Evolutionary conservation across 1,140 invertebrate genomes (phyloP).

Genomic region (Dreissena rostriformis): DNA sequence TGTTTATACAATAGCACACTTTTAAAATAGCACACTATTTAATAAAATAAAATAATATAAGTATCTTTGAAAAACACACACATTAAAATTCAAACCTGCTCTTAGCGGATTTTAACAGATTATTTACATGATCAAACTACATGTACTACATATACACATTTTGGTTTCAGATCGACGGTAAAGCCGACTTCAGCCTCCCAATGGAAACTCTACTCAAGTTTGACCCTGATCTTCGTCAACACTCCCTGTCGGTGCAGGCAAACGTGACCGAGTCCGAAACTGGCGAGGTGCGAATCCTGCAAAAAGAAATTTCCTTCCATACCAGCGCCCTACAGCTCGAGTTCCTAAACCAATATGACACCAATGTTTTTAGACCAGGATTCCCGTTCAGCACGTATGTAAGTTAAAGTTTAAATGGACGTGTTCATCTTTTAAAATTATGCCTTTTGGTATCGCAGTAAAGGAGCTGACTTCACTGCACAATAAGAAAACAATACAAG

Average conservation of each 20-base stretch:
- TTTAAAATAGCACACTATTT: too few species aligned
- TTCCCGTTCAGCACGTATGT: constrained; percentile 42
- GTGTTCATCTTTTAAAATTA: background rate
- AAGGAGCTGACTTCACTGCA: too few species aligned
- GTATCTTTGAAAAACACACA: too few species aligned
- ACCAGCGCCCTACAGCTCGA: constrained; percentile 4
- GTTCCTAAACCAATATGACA: background rate
- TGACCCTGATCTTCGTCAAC: constrained; percentile 30
- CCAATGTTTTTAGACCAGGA: constrained; percentile 34
- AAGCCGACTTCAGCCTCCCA: constrained; percentile 44
- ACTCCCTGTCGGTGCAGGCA: constrained; percentile 17
- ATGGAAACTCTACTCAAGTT: constrained; percentile 41
- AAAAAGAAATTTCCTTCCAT: constrained; percentile 2
- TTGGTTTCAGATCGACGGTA: constrained; percentile 34
- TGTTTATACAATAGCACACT: too few species aligned
- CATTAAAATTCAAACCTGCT: too few species aligned
- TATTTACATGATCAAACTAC: too few species aligned
- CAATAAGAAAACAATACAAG: too few species aligned
- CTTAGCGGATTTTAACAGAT: too few species aligned
- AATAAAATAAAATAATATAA: too few species aligned
- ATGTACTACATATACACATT: too few species aligned
- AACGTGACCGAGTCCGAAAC: constrained; percentile 42
- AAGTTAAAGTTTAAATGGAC: background rate
- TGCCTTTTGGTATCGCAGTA: too few species aligned
- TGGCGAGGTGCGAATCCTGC: constrained; percentile 18